Base-by-base conservation (phyloP, 2,797 vertebrate species). In the Heteromormyrus szaboi region DNA sequence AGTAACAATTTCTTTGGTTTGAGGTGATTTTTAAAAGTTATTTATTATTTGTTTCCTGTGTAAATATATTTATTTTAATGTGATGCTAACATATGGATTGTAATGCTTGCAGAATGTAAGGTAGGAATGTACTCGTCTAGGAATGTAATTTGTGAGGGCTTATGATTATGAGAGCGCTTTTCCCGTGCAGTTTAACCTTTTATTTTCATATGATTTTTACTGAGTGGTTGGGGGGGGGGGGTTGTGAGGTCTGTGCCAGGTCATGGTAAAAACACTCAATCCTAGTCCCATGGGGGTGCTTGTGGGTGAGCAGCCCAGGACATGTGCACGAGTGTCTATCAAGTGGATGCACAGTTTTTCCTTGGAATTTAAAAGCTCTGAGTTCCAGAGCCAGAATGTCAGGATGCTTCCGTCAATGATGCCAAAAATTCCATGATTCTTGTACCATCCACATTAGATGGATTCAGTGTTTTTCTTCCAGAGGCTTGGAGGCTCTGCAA, bases 1-100 rank as follows among this genome's bases (percentile, higher is more conserved):
- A 76, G 41, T 76, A 44, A 81, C 86, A 9, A 59, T 89, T n/a
- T 85, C 94, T 93, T 94, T 95, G 94, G 93, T 94, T 95, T 95
- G 95, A 96, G 96, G 95, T 95, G 95, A 95, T 93, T 92, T 41
- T 96, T 92, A 90, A 95, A 96, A 96, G 93, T 97, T 97, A 97
- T 97, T 97, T 97, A 97, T 97, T 96, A 94, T 92, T 95, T 93
- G 91, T 93, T 92, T 94, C 37, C 88, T 88, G 94, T 96, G 95
- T 96, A 94, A 95, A 96, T 96, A 96, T 97, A 97, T 97, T 97
- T 97, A 97, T 97, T 97, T 96, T 95, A 94, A 96, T 95, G 95
- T 96, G 95, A 96, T 94, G 95, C 95, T 97, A 97, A 96, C 95
- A 95, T 94, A 95, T 95, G 94, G 95, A 95, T 96, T 96, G 93